Evolutionary conservation across 1,140 invertebrate genomes (phyloP), one percentile per base, ranked within the genome.

Genomic region (Melanaphis sacchari): DNA sequence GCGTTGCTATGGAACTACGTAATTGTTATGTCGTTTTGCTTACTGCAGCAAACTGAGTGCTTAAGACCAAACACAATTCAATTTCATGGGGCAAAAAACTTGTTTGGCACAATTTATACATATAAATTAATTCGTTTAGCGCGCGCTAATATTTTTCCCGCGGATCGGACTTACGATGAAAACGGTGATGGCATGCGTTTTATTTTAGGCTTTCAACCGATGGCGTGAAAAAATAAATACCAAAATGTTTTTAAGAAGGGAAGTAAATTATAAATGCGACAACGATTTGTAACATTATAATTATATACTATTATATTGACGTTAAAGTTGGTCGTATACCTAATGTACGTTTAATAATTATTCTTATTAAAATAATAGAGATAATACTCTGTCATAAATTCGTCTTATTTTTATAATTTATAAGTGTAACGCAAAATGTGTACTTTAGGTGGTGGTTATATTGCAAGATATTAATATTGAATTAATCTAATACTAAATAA

Each of bases 101-200:
- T 54, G 87, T 89, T 89, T 89, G 87, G 46, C 87, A 38, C 54
- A 54, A 89, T 89, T 89, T 89, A 89, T 49, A 89, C 54, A 22
- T 49, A 89, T 89, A 89, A 89, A 89, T 89, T 89, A 89, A 89
- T 89, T 52, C 36, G 46, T 89, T 52, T 24, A 54, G 49, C 8
- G 46, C 87, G n/a, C 38, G 49, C 49, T 89, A 89, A 89, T 36
- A 76, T 89, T 89, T 54, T 88, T 22, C 31, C 31, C 11, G 5
- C 21, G 87, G 22, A 54, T 89, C 36, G 36, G 18, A 54, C 5
- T 31, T 76, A 76, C n/a, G 31, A 52, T 0, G 0, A 3, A 3
- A 52, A 24, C 22, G 7, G 52, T 36, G 26, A 54, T 4, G 36
- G 21, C 46, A 26, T 31, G n/a, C 8, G 36, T 43, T 88, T 85